Evolutionary conservation across 2,113 vertebrate genomes (phyloP).

Genomic region (Erinaceus europaeus): DNA sequence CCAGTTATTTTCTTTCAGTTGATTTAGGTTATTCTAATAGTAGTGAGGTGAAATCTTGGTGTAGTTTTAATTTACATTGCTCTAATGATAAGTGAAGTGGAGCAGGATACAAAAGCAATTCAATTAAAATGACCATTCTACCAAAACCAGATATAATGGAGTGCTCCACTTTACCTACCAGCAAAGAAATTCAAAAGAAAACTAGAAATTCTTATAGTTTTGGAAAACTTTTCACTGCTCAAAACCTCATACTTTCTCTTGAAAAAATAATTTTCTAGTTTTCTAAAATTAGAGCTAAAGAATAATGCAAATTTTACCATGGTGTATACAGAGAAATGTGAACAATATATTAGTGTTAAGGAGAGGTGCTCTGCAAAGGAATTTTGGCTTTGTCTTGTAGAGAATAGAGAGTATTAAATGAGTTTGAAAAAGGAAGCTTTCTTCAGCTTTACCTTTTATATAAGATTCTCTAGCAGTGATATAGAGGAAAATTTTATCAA

Average conservation of each 20-base stretch:
- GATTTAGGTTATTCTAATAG: too few species aligned
- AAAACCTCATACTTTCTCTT: neutral
- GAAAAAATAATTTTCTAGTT: neutral
- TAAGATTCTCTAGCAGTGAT: slow-evolving; percentile 23
- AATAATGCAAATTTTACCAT: neutral
- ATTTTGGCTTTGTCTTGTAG: neutral
- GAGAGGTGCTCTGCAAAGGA: neutral
- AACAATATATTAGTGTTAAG: slow-evolving; percentile 4
- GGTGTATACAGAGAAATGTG: neutral
- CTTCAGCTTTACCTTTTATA: slow-evolving; percentile 1
- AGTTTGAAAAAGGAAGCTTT: neutral
- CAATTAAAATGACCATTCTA: too few species aligned
- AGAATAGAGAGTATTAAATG: neutral
- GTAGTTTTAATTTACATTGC: too few species aligned
- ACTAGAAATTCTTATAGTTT: too few species aligned
- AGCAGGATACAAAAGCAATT: too few species aligned
- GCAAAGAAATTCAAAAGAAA: too few species aligned
- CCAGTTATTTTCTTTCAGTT: too few species aligned
- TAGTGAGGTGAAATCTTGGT: too few species aligned
- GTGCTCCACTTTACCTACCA: too few species aligned
- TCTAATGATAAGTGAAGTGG: too few species aligned
- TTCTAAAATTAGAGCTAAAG: slow-evolving; percentile 2
- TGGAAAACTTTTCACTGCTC: too few species aligned
- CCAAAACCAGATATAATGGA: too few species aligned
- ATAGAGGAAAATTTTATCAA: slow-evolving; percentile 9